Base-by-base conservation (phyloP, 2,113 vertebrate genomes). In the Lanius collurio region DNA sequence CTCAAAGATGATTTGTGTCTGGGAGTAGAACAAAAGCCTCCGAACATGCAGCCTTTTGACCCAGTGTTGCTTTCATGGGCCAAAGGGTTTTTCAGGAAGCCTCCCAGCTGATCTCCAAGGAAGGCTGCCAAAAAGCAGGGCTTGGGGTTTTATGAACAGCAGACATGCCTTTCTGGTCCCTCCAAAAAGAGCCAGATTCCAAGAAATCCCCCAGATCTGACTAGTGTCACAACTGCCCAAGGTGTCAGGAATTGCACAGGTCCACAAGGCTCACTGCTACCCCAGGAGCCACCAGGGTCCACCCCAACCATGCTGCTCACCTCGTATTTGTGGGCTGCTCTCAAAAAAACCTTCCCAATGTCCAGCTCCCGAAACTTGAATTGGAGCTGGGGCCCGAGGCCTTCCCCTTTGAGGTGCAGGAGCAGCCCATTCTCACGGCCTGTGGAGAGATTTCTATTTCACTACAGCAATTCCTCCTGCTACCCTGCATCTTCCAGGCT, bases 351-450 rank as follows among this genome's bases (percentile, higher is more conserved):
- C 57, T 99, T 97, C 18, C 98, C 96, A 15, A 98, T 97, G 62
- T 42, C 41, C 41, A 42, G 41, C 16, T 42, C 41, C 41, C 15
- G 96, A 57, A 98, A 99, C 90, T n/a, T 98, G 94, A 99, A 98
- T 63, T 89, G 47, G 30, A 99, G 96, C 75, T 83, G 87, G 31
- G 99, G 98, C 13, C 98, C 97, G 2, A 98, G 23, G 23, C 98
- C 98, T 92, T 99, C 98, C 4, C 97, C 98, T 91, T 78, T 98
- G 93, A 99, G 85, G 30, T 92, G 77, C 74, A 99, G 98, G 16
- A 98, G 98, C 59, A 99, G 95, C 14, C 97, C 96, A n/a, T 96
- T 97, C 89, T 99, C 98, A 68, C 96, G 82, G 26, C 99, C 99
- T 99, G 44, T 11, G 67, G 28, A 83, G 79, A 94, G 30, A 77